Percentiles rank a stretch among this genome's conserved stretches.
Conservation (phyloP, 2,888 invertebrate genomes). For the Dysmachus trigonus region DNA sequence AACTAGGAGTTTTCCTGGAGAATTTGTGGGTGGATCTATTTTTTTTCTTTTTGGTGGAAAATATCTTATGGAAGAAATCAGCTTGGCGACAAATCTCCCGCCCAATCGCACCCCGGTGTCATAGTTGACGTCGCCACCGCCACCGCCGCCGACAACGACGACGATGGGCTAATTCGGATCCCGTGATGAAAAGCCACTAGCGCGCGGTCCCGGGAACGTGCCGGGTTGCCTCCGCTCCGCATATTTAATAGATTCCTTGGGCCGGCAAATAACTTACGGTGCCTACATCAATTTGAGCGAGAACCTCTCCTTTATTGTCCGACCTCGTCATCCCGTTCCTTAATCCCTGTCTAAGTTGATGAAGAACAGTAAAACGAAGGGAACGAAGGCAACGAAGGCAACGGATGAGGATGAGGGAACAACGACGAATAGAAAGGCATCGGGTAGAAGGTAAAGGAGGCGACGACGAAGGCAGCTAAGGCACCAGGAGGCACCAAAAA, state of each 20-base stretch:
- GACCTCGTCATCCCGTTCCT: conserved; percentile 41
- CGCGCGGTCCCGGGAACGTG: neutral
- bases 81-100: neutral
- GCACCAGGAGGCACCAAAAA: neutral
- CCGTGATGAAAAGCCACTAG: conserved; percentile 4
- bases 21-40: neutral
- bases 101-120: neutral
- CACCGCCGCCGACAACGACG: neutral
- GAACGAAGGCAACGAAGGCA: neutral
- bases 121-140: too few relatives aligned
- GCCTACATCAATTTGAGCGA: conserved; percentile 40
- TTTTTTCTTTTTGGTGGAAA: neutral
- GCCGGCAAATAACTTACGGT: conserved; percentile 40
- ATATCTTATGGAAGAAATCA: neutral
- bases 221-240: neutral
- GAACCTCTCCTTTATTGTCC: conserved; percentile 43
- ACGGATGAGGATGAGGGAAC: neutral
- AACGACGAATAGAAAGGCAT: neutral
- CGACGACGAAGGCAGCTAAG: neutral
- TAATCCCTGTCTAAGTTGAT: conserved; percentile 44
- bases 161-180: neutral
- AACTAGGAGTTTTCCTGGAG: neutral
- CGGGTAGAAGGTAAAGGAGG: neutral
- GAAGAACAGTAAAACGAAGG: conserved; percentile 44
- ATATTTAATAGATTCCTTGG: conserved; percentile 36